Evolutionary conservation across 2,888 invertebrate genomes (phyloP), one percentile per base, ranked within the genome.

Genomic region (Nymphalis urticae): DNA sequence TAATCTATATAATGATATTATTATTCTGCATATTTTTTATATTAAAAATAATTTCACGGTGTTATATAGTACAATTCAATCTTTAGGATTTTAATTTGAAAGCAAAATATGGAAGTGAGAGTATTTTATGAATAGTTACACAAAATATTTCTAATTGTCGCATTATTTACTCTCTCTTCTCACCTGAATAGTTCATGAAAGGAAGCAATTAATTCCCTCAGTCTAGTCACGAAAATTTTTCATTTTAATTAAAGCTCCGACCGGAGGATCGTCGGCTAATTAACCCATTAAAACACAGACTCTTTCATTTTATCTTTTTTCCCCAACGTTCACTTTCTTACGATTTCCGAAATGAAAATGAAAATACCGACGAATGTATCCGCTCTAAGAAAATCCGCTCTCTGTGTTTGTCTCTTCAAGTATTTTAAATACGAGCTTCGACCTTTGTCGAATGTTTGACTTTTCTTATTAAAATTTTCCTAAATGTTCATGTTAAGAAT

Each of bases 221-320:
- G 88, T 91, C 87, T 84, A 89, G 90, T 91, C 89, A 90, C 90
- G 90, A 89, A 88, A 87, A 84, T 88, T 91, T 91, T 91, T 89
- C 89, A 90, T 90, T 92, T 92, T 92, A 91, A 92, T 92, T 92
- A 92, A 91, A 90, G 85, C 86, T 79, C 85, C 85, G 79, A 86
- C 88, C 85, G 86, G 85, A 81, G 91, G 87, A 90, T 92, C 90
- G 88, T 82, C 83, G 85, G 87, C 92, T 92, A 92, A 92, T 92
- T 92, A 90, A 91, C 90, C 90, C 90, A 92, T 92, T 92, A 92
- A 90, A 92, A 91, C 86, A 87, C 88, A 86, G 89, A 86, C 85
- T 90, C 87, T 86, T 87, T 86, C 85, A 85, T 92, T 89, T 84
- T 85, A 84, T 87, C 85, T 88, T 89, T 89, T 82, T 87, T 84